These are phyloP conservation scores for Erebia ligea DNA, from an alignment of 2,888 invertebrate species.

Conservation along the genomic window DNA sequence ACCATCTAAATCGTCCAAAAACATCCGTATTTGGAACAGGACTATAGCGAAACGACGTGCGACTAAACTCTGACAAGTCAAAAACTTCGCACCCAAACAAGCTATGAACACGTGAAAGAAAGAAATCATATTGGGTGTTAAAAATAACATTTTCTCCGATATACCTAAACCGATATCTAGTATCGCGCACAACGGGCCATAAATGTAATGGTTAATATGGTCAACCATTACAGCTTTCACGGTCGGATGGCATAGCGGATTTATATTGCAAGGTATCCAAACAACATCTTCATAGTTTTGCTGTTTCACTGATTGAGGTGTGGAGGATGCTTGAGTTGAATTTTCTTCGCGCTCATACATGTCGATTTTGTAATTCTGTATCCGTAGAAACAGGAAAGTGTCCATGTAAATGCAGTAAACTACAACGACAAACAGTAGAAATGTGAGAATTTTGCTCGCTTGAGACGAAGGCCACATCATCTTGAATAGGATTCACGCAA, in stretches of 20 bases:
- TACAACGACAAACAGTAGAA: conserved; percentile 81
- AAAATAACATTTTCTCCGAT: conserved; percentile 81
- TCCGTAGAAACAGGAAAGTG: conserved; percentile 86
- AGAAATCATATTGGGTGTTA: conserved; percentile 94
- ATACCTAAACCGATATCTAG: conserved; percentile 87
- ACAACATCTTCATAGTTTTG: conserved; percentile 77
- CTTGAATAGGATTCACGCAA: conserved; percentile 45
- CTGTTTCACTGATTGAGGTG: conserved; percentile 49
- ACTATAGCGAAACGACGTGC: conserved; percentile 89
- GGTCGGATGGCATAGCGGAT: conserved; percentile 91
- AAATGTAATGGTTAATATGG: conserved; percentile 92
- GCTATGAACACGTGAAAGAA: conserved; percentile 91
- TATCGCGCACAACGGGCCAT: conserved; percentile 90
- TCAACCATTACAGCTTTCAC: conserved; percentile 93
- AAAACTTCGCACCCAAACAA: conserved; percentile 87
- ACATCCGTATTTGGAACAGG: conserved; percentile 91
- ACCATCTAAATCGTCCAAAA: conserved; percentile 93
- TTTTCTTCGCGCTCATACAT: conserved; percentile 54
- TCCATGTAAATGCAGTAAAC: conserved; percentile 89
- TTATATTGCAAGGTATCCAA: conserved; percentile 87
- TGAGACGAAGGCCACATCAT: conserved; percentile 90
- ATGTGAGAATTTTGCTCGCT: conserved; percentile 87
- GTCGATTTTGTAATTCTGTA: conserved; percentile 86
- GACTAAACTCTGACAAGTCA: conserved; percentile 88
- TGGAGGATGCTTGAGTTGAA: conserved; percentile 57